Conservation (phyloP, 2,797 vertebrate species). For the Lepus townsendii region DNA sequence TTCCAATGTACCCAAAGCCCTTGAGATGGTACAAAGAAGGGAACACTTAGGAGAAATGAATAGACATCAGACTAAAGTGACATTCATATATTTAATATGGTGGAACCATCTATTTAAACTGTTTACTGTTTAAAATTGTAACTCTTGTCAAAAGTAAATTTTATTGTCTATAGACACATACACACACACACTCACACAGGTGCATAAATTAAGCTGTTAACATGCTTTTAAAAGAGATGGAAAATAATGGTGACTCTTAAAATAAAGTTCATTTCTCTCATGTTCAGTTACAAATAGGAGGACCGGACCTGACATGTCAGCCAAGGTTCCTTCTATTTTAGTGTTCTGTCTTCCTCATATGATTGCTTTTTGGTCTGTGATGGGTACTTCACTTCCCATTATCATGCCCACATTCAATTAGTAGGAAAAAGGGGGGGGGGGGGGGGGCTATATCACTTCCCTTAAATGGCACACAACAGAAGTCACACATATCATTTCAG, state of each 20-base stretch:
- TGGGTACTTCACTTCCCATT: not conserved
- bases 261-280: not conserved
- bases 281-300: not conserved
- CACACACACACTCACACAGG: not conserved
- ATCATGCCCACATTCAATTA: not conserved
- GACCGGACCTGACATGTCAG: not conserved
- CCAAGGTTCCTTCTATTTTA: not conserved
- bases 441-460: not conserved
- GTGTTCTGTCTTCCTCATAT: not conserved
- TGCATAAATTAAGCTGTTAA: not conserved
- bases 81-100: slow-evolving; percentile 35
- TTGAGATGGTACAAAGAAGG: not conserved
- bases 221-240: not conserved
- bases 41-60: not conserved
- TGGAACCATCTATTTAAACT: not conserved
- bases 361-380: not conserved
- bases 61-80: not conserved
- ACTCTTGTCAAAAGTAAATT: not conserved
- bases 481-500: not conserved
- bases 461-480: not conserved
- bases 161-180: not conserved
- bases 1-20: not conserved
- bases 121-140: slow-evolving; percentile 6
- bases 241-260: not conserved
- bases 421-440: not conserved